phyloP scores from a whole-genome alignment of 2,797 vertebrate genomes.

The Falco novaeseelandiae region DNA sequence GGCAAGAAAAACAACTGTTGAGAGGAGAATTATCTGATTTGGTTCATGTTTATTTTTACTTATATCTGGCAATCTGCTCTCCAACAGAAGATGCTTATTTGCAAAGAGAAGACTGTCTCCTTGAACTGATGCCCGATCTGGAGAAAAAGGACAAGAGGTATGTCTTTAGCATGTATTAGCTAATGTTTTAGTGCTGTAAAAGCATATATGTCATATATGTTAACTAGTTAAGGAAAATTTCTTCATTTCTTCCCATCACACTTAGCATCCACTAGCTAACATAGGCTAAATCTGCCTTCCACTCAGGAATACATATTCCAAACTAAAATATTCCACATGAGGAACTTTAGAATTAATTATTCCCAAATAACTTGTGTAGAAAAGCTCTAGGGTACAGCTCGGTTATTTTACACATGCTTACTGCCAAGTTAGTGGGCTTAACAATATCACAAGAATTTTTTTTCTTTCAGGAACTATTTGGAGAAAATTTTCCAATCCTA shows the following conservation, averaged over 20 bases:
- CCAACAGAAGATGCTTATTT: constrained; percentile 51
- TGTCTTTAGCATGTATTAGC: background rate
- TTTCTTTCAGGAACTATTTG: background rate
- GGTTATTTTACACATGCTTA: background rate
- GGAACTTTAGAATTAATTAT: background rate
- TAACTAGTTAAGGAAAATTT: background rate
- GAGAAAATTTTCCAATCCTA: background rate
- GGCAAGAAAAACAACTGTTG: constrained; percentile 24
- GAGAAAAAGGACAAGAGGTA: constrained; percentile 7
- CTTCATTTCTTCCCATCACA: background rate
- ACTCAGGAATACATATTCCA: background rate
- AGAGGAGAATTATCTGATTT: constrained; percentile 44
- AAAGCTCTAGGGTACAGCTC: background rate
- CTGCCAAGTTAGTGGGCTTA: constrained; percentile 1
- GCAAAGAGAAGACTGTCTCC: constrained; percentile 18
- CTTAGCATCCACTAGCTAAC: background rate
- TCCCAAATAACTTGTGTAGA: background rate
- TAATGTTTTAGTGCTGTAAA: background rate
- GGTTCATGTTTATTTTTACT: constrained; percentile 42
- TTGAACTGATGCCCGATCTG: background rate
- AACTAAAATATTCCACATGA: background rate
- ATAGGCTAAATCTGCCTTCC: background rate
- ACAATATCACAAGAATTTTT: background rate
- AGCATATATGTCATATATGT: background rate
- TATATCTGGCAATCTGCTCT: constrained; percentile 43